phyloP scores from a whole-genome alignment of 2,113 vertebrate species.

The Mesoclemmys tuberculata region DNA sequence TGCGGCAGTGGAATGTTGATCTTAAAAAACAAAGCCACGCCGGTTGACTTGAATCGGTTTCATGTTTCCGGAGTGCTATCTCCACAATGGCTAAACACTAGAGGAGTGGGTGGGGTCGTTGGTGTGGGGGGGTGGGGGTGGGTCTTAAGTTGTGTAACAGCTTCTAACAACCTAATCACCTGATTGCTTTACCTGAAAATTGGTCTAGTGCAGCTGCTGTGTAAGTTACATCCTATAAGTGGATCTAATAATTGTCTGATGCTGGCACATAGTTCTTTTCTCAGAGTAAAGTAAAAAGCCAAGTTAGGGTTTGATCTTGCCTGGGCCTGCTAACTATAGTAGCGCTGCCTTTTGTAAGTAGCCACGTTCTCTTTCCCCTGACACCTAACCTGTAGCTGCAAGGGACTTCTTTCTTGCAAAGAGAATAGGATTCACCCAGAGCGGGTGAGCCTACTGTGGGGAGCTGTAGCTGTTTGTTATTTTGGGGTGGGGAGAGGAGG shows the following conservation, averaged over 20 bases:
- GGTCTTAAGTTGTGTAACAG: neutral
- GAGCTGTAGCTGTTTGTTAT: neutral
- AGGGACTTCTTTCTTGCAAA: neutral
- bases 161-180: neutral
- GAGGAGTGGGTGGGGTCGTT: too few species aligned
- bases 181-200: neutral
- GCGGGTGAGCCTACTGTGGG: neutral
- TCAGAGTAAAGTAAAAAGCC: too few species aligned
- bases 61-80: neutral
- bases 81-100: neutral
- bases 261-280: neutral
- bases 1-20: neutral
- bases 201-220: neutral
- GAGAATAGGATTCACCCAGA: neutral
- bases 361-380: rapidly evolving
- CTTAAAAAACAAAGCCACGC: neutral
- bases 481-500: neutral
- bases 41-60: neutral
- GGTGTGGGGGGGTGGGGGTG: too few species aligned
- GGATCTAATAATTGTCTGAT: neutral
- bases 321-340: too few species aligned
- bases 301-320: too few species aligned
- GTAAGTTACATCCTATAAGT: neutral
- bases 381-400: rapidly evolving
- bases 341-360: too few species aligned